A percentile compares a stretch with the other conserved stretches of the same genome.
Conservation (phyloP, 2,113 vertebrate genomes). For the Acrocephalus kingi region DNA sequence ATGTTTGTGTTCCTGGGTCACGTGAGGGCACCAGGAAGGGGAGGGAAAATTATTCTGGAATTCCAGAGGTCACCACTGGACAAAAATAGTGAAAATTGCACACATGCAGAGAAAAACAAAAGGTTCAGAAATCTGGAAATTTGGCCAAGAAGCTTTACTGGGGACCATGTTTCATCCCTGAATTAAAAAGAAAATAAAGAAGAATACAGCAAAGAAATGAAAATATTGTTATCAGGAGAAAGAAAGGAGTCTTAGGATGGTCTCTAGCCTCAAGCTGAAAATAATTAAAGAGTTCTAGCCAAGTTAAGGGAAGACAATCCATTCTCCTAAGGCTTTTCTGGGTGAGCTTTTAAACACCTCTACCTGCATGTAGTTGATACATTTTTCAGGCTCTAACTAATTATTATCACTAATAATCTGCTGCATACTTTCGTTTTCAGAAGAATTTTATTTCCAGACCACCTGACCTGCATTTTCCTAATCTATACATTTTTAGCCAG, state of each 20-base stretch:
- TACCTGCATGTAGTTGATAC: not conserved
- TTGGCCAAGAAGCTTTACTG: slow-evolving; percentile 31
- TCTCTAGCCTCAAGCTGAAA: slow-evolving; percentile 21
- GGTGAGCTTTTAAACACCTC: not conserved
- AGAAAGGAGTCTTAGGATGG: not conserved
- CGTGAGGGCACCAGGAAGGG: slow-evolving; percentile 82
- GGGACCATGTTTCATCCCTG: slow-evolving; percentile 28
- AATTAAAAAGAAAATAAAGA: slow-evolving; percentile 20
- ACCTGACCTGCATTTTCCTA: not conserved
- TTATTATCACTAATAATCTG: not conserved
- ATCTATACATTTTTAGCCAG: not conserved
- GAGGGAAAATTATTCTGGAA: slow-evolving; percentile 85
- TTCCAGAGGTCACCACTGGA: slow-evolving; percentile 82
- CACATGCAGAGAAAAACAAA: slow-evolving; percentile 81
- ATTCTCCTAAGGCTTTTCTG: not conserved
- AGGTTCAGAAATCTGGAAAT: slow-evolving; percentile 68
- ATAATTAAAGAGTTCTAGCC: slow-evolving; percentile 17
- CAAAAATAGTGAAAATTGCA: slow-evolving; percentile 87
- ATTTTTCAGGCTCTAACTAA: not conserved
- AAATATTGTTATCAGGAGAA: not conserved
- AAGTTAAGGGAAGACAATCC: not conserved
- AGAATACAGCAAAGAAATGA: not conserved
- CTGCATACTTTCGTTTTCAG: not conserved
- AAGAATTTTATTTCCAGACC: not conserved
- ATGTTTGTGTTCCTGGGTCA: slow-evolving; percentile 85